Conservation (phyloP, 2,113 vertebrate species). For the Coptodon rendalli region DNA sequence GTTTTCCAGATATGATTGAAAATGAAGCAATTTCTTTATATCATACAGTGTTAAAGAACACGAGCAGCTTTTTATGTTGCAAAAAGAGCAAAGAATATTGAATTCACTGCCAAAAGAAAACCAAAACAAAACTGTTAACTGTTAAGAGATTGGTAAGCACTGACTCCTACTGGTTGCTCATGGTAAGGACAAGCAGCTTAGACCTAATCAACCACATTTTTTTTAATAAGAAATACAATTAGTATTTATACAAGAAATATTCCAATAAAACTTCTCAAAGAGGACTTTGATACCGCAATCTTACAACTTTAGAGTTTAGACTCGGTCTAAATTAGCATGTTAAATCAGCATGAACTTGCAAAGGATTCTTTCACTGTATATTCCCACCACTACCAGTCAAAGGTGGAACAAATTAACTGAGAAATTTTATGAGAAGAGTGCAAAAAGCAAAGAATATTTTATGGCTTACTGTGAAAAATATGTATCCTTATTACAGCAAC, state of each 20-base stretch:
- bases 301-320: slow-evolving; percentile 16
- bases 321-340: neutral
- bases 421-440: slow-evolving; percentile 30
- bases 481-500: slow-evolving; percentile 16
- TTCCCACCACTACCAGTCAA: neutral
- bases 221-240: slow-evolving; percentile 1
- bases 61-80: neutral
- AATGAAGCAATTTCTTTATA: neutral
- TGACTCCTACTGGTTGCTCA: slow-evolving; percentile 45
- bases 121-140: neutral
- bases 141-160: neutral
- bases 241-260: slow-evolving; percentile 15
- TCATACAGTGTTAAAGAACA: neutral
- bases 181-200: neutral
- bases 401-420: neutral
- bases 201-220: neutral
- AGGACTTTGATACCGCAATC: slow-evolving; percentile 6
- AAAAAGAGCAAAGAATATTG: neutral
- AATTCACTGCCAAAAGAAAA: neutral
- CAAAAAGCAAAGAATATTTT: slow-evolving; percentile 59
- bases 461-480: slow-evolving; percentile 58
- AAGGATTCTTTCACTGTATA: neutral
- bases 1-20: neutral
- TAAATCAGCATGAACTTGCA: neutral
- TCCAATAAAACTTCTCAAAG: neutral